Base-by-base conservation (phyloP, 2,113 vertebrate genomes). In the Synodontis membranacea region DNA sequence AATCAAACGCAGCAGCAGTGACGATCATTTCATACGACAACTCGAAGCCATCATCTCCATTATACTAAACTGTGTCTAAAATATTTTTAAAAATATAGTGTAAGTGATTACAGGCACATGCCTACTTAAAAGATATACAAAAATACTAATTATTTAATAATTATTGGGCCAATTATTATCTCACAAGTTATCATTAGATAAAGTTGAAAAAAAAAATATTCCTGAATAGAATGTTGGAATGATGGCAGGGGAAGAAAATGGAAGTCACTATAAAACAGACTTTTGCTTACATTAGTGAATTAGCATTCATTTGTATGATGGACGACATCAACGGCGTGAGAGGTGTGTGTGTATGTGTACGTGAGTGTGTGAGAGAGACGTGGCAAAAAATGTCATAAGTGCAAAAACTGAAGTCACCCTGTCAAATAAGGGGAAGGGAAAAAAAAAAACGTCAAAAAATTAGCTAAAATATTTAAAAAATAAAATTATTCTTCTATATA, bases 401-500 rank as follows among this genome's bases (percentile, higher is more conserved):
- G 91, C 89, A 87, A 86, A 93, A 96, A 93, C 84, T 93, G 86
- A 92, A 91, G 91, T 86, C 90, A 91, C 89, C 93, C 89, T 86
- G 92, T 92, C 92, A 93, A 93, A 90, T 93, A 89, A 90, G 93
- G 90, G 94, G 92, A 91, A 17, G 42, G 91, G 88, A 93, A 89
- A 93, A 90, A 94, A 90, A 93, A 91, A 89, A 88, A 94, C 95
- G 94, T 94, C 48, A 84, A 72, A 46, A 48, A 79, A 52, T 10
- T 25, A 7, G 34, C 54, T 82, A 82, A 85, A 96, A 97, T 97
- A 96, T 91, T 95, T 96, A 94, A 97, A 82, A 96, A 96, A 96
- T 96, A 96, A 96, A 97, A 96, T 96, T 94, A 94, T 95, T 95
- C 86, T 80, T 80, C 95, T 91, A 94, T 96, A 97, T 96, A 96